Conservation (phyloP, 2,797 vertebrate species). For the Diglossa cyanea region DNA sequence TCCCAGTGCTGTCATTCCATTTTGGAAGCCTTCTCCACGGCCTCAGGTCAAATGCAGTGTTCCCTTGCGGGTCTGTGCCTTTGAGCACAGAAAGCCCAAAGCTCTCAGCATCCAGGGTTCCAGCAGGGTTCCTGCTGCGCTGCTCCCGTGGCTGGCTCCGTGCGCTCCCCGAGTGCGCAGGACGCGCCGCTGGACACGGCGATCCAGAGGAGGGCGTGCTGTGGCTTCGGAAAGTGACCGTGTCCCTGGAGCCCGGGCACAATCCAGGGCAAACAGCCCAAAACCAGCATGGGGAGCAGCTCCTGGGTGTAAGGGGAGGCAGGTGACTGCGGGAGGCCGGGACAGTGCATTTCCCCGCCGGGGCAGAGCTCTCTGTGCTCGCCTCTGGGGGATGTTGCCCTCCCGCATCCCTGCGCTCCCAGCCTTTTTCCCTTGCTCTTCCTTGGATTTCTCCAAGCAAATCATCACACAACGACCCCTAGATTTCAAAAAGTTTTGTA, state of each 20-base stretch:
- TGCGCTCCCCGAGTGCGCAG: accelerated
- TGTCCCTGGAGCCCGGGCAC: accelerated
- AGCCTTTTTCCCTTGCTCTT: background rate
- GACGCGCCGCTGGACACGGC: background rate
- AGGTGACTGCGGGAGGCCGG: background rate
- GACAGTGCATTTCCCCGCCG: accelerated
- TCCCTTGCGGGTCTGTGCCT: background rate
- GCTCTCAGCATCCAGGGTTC: background rate
- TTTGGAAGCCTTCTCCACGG: background rate
- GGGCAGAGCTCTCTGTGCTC: accelerated
- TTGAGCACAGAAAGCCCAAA: background rate
- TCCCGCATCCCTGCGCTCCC: background rate
- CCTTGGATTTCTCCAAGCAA: background rate
- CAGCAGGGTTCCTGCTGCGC: background rate
- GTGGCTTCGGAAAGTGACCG: background rate
- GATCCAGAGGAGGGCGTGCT: constrained; percentile 56
- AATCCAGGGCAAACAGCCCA: accelerated
- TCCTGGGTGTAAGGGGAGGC: accelerated
- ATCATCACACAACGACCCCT: background rate
- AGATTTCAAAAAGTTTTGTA: background rate
- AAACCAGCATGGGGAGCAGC: background rate
- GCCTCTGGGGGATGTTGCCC: background rate
- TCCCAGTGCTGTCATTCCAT: background rate
- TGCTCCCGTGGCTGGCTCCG: accelerated
- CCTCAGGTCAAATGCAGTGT: background rate